A percentile compares a stretch with the other conserved stretches of the same genome.
Conservation (phyloP, 2,113 vertebrate genomes). For the Carassius gibelio region DNA sequence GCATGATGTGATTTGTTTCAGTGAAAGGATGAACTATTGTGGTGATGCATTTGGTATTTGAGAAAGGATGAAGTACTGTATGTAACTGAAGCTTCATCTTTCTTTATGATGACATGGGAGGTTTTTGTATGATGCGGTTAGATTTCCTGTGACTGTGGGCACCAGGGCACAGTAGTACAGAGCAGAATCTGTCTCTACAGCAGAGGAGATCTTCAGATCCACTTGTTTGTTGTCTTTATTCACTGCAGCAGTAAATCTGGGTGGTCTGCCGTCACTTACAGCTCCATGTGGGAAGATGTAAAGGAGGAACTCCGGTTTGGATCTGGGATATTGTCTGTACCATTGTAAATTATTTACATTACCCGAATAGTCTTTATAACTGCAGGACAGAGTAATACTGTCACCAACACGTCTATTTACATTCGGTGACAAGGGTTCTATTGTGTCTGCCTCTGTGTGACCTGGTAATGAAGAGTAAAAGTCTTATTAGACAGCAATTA, state of each 20-base stretch:
- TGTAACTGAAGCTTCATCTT: too few species aligned
- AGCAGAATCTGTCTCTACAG: conserved; percentile 47
- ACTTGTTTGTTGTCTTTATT: conserved; percentile 6
- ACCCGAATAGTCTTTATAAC: neutral
- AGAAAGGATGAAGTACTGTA: neutral
- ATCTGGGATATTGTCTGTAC: conserved; percentile 25
- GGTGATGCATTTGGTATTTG: neutral
- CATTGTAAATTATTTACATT: neutral
- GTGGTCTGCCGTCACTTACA: neutral
- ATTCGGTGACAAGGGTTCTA: neutral
- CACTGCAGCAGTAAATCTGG: neutral
- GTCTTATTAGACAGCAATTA: neutral
- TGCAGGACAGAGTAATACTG: conserved; percentile 22
- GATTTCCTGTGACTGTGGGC: conserved; percentile 52
- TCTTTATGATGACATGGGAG: neutral
- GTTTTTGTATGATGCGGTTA: conserved; percentile 30
- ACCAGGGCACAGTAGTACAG: conserved; percentile 50
- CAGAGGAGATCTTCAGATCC: conserved; percentile 47
- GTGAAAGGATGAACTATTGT: neutral
- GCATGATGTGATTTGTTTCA: neutral
- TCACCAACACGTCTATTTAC: neutral
- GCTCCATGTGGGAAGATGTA: neutral
- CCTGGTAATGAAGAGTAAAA: conserved; percentile 6
- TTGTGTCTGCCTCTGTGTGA: neutral
- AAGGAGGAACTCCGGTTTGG: conserved; percentile 42